Conservation (phyloP, 2,113 vertebrate species). For the Ibidorhyncha struthersii region DNA sequence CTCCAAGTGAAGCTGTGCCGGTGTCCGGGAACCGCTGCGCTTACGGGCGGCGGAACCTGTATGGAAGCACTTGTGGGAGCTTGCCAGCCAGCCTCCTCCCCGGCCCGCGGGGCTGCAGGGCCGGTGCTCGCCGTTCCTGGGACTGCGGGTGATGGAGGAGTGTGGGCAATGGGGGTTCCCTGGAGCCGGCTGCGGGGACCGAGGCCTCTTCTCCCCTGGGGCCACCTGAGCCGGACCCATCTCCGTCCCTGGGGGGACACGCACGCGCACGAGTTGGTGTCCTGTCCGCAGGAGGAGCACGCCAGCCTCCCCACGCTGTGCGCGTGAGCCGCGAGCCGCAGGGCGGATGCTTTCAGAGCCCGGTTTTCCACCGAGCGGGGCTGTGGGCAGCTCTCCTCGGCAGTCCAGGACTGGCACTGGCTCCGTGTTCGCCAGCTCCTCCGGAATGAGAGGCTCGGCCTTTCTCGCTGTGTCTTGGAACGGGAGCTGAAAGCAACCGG, state of each 20-base stretch:
- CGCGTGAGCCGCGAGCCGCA: accelerated
- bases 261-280: accelerated
- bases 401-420: accelerated
- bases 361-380: accelerated
- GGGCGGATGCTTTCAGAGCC: not conserved
- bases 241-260: accelerated
- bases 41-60: accelerated
- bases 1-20: accelerated
- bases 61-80: accelerated
- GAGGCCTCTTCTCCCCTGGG: no score
- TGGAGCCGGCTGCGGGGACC: accelerated
- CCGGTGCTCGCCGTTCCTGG: accelerated
- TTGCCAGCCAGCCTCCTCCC: no score
- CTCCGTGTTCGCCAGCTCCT: not conserved
- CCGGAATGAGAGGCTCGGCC: not conserved
- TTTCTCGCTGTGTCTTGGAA: not conserved
- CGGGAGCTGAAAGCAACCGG: not conserved
- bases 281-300: accelerated
- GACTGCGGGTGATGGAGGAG: accelerated
- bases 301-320: accelerated
- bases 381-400: not conserved
- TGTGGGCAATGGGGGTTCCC: accelerated
- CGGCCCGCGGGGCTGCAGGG: accelerated
- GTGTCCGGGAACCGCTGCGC: accelerated
- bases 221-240: accelerated